Evolutionary conservation across 2,888 invertebrate genomes (phyloP), one percentile per base, ranked within the genome.

Genomic region (Frankliniella intonsa): DNA sequence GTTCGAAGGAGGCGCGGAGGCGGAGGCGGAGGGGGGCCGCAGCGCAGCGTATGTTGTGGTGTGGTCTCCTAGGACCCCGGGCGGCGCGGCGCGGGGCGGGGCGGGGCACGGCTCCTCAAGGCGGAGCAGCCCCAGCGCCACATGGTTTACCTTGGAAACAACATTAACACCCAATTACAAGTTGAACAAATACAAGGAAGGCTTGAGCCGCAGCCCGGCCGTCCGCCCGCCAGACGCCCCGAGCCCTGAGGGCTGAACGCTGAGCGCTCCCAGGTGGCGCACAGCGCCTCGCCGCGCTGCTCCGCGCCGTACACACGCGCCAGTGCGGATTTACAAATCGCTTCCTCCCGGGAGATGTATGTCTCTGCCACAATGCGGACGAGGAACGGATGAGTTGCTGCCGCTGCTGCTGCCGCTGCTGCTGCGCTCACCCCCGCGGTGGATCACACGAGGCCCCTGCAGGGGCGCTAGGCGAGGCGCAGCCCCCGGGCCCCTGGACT

Each of bases 151-250:
- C 69, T 76, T 76, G 25, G 69, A 22, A 22, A 76, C 38, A 38
- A 38, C 69, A 76, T 76, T 76, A 76, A 76, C 69, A 76, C 69
- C 69, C 69, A 76, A 76, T 76, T 76, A 22, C 69, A 12, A 76
- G 22, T 76, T 25, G 69, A 76, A 76, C 69, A 76, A 76, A 76
- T 76, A 76, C 69, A 7, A n/a, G 69, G 62, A 25, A 76, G 22
- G 14, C 62, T 14, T 62, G 17, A 19, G 69, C 69, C 69, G 69
- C 69, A 0, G 69, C 69, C 25, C 69, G 5, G n/a, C 19, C 65
- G 9, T n/a, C n/a, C 19, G 69, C 69, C 19, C 69, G n/a, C n/a
- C n/a, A n/a, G 65, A n/a, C n/a, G 22, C 69, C 22, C 17, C 55
- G 55, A 10, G 55, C 55, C 14, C 38, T 5, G 38, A 38, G 38